These are phyloP conservation scores for Stegastes partitus DNA, from an alignment of 2,113 vertebrate genomes.

Conservation along the genomic window DNA sequence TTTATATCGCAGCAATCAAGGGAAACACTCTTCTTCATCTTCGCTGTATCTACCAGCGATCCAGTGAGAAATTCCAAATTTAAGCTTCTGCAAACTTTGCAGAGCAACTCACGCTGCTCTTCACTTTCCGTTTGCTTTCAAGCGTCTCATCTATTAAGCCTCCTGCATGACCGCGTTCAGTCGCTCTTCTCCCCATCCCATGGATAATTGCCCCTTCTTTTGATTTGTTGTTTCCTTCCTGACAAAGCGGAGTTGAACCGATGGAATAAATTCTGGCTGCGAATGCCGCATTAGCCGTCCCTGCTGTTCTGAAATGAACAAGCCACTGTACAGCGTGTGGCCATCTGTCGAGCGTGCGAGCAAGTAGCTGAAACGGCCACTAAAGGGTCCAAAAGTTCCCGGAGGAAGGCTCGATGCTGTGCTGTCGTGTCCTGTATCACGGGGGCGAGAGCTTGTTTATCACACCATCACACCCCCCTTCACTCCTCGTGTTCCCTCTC, in stretches of 20 bases:
- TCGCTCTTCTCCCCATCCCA: constrained; percentile 28
- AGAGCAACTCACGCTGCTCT: constrained; percentile 12
- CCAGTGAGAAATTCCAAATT: background rate
- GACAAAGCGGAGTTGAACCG: constrained; percentile 27
- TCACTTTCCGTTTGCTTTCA: constrained; percentile 26
- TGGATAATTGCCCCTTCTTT: constrained; percentile 48
- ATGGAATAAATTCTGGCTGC: constrained; percentile 57
- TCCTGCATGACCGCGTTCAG: constrained; percentile 47
- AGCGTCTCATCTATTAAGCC: constrained; percentile 19
- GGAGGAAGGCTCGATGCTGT: constrained; percentile 49
- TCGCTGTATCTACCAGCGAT: background rate
- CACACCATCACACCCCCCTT: constrained; percentile 49
- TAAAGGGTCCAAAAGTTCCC: constrained; percentile 67
- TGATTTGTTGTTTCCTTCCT: constrained; percentile 45
- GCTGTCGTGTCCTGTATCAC: constrained; percentile 51
- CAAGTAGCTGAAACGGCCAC: constrained; percentile 66
- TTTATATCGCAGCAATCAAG: background rate
- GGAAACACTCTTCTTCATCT: background rate
- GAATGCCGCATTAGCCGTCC: constrained; percentile 35
- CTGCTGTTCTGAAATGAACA: constrained; percentile 57
- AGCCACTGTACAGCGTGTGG: constrained; percentile 38
- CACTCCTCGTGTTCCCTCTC: background rate
- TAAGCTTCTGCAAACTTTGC: constrained; percentile 11
- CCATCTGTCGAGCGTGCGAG: constrained; percentile 72
- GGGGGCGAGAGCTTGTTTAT: constrained; percentile 60